These are phyloP conservation scores for Bos indicus DNA, from an alignment of 2,113 vertebrate genomes.

Conservation along the genomic window DNA sequence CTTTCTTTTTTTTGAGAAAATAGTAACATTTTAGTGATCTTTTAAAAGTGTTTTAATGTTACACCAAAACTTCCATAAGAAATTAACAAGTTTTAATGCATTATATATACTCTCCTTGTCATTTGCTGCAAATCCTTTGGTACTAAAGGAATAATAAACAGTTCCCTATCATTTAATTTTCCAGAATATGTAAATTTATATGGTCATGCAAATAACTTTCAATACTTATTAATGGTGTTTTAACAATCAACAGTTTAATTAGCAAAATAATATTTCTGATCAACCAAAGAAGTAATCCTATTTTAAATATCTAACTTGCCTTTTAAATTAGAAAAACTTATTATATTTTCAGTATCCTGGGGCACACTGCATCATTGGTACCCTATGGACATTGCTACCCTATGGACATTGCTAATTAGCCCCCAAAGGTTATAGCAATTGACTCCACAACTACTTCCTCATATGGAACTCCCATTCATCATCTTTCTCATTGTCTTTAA, in stretches of 20 bases:
- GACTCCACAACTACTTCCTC: slow-evolving; percentile 2
- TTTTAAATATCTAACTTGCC: slow-evolving; percentile 24
- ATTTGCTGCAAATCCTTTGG: not conserved
- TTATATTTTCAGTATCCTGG: not conserved
- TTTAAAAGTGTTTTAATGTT: not conserved
- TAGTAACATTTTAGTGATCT: not conserved
- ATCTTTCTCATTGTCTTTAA: not conserved
- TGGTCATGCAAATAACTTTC: not conserved
- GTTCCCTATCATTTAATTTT: not conserved
- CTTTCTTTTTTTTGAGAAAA: not conserved
- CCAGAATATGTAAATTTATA: not conserved
- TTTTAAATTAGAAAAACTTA: slow-evolving; percentile 38
- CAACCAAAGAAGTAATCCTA: not conserved
- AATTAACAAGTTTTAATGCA: not conserved
- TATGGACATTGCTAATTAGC: slow-evolving; percentile 49
- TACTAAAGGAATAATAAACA: not conserved
- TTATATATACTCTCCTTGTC: not conserved
- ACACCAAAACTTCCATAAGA: not conserved
- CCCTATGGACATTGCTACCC: slow-evolving; percentile 24
- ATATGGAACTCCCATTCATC: not conserved
- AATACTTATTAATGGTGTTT: slow-evolving; percentile 19
- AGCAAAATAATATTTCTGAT: slow-evolving; percentile 17
- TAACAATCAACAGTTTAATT: not conserved
- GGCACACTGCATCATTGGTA: not conserved
- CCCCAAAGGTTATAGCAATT: not conserved